phyloP scores from a whole-genome alignment of 2,888 invertebrate genomes.

The Embidobia sp. region DNA sequence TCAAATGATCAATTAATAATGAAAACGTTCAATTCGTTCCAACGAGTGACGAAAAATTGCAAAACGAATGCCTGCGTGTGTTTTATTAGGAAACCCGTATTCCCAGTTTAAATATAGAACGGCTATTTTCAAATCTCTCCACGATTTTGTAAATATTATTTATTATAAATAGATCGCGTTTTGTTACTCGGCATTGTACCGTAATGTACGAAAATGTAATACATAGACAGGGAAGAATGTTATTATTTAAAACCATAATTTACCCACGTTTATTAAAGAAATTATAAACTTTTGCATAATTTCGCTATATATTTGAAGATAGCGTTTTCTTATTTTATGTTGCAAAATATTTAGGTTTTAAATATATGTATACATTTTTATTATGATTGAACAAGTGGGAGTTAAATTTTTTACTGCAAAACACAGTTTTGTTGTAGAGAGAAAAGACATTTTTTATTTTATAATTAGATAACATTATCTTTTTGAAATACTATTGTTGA shows the following conservation, averaged over 20 bases:
- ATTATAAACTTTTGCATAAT: no score
- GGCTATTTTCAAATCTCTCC: constrained; percentile 58
- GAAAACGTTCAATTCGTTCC: neutral
- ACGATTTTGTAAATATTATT: constrained; percentile 63
- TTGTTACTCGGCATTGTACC: constrained; percentile 54
- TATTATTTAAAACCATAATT: neutral
- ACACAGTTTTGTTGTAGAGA: no score
- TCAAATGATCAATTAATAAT: neutral
- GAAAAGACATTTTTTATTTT: no score
- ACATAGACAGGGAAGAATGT: neutral
- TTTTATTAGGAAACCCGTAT: constrained; percentile 53
- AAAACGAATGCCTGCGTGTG: constrained; percentile 32
- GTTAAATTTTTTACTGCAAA: no score
- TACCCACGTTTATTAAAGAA: neutral
- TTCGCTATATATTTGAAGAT: no score
- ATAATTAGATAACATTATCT: no score
- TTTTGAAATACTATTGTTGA: no score
- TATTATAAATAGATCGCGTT: constrained; percentile 62
- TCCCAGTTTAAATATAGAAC: constrained; percentile 52
- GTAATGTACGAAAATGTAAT: constrained; percentile 15
- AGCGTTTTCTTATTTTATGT: no score
- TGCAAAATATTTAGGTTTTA: no score
- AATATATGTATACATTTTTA: no score
- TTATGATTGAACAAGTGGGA: no score
- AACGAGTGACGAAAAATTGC: constrained; percentile 41